Evolutionary conservation across 1,140 invertebrate genomes (phyloP).

Genomic region (Ooceraea biroi): DNA sequence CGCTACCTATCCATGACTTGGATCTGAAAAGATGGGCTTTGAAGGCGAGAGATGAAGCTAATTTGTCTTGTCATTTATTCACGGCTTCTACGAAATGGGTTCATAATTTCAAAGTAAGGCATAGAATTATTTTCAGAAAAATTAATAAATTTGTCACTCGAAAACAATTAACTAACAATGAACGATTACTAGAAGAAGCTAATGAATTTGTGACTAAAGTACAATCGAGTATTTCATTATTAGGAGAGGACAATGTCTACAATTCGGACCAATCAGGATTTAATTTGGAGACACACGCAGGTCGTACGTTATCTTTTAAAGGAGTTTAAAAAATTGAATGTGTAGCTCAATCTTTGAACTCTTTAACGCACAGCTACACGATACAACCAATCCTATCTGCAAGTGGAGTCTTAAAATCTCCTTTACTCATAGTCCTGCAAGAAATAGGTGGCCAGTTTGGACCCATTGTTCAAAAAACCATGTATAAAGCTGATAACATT

Average conservation of each 20-base stretch:
- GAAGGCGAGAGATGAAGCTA: background rate
- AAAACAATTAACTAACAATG: background rate
- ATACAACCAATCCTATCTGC: constrained; percentile 10
- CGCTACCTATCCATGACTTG: background rate
- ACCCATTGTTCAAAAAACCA: background rate
- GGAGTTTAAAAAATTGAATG: background rate
- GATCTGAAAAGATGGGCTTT: background rate
- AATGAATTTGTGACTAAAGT: background rate
- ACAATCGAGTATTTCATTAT: background rate
- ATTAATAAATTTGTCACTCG: constrained; percentile 12
- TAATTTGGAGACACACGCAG: constrained; percentile 4
- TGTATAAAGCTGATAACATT: constrained; percentile 9
- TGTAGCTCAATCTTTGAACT: background rate
- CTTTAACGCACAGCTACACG: constrained; percentile 9
- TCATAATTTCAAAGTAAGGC: background rate
- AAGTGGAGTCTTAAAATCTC: background rate
- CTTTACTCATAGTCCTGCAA: constrained; percentile 14
- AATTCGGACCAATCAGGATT: constrained; percentile 14
- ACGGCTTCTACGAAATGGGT: constrained; percentile 8
- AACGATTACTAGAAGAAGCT: background rate
- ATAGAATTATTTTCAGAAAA: constrained; percentile 15
- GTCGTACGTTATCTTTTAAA: constrained; percentile 18
- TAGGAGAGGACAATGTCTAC: background rate
- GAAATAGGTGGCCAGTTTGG: constrained; percentile 12
- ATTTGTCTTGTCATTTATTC: background rate